These are phyloP conservation scores for Hoplostethus mediterraneus DNA, from an alignment of 2,797 vertebrate species.

Conservation along the genomic window DNA sequence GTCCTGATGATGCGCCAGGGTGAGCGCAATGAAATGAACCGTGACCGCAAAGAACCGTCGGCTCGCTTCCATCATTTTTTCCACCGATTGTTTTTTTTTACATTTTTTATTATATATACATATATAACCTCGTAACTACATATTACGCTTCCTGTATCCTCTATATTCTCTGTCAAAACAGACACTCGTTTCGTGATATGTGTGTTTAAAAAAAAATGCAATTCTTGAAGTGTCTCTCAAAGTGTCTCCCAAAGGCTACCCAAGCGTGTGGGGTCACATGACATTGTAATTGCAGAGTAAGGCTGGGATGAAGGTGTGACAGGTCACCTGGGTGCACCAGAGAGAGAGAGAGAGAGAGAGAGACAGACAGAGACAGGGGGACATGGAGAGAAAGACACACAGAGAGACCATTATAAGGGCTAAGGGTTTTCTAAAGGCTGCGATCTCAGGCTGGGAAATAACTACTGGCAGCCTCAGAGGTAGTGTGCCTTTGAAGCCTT, in stretches of 20 bases:
- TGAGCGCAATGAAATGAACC: conserved; percentile 57
- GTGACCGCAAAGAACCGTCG: conserved; percentile 41
- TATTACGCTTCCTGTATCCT: conserved; percentile 37
- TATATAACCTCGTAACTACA: conserved; percentile 35
- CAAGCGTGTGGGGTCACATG: conserved; percentile 39
- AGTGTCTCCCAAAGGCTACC: conserved; percentile 32
- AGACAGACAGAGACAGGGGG: not conserved
- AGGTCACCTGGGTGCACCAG: conserved; percentile 50
- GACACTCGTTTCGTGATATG: conserved; percentile 12
- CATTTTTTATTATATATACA: no score
- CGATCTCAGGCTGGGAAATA: conserved; percentile 71
- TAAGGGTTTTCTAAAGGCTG: conserved; percentile 57
- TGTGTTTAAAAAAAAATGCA: conserved; percentile 21
- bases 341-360: conserved; percentile 9
- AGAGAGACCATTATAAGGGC: conserved; percentile 14
- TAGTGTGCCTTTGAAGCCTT: conserved; percentile 74
- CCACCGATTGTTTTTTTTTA: conserved; percentile 31
- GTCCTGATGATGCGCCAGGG: conserved; percentile 51
- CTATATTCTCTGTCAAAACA: not conserved
- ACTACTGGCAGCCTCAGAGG: conserved; percentile 69
- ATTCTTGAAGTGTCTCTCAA: conserved; percentile 13
- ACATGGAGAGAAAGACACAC: conserved; percentile 12
- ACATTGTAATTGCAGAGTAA: conserved; percentile 66
- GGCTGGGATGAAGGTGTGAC: conserved; percentile 49
- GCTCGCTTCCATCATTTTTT: conserved; percentile 68